Base-by-base conservation (phyloP, 2,888 invertebrate species). In the Synanthedon vespiformis region DNA sequence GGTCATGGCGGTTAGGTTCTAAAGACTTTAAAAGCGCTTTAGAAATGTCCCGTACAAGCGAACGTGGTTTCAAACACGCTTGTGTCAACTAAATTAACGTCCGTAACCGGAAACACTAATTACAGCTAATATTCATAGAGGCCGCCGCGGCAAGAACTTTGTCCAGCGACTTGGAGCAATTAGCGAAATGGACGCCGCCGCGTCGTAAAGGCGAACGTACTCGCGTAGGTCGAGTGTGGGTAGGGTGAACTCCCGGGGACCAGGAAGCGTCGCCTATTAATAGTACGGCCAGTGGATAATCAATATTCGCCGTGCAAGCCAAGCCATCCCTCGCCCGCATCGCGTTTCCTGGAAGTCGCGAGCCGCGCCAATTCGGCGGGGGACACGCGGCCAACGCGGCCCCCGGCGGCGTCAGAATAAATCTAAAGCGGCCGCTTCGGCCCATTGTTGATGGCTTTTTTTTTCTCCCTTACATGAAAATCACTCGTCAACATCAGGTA, bases 401-500 rank as follows among this genome's bases (percentile, higher is more conserved):
- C 74, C 75, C 74, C 77, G 72, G 70, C 77, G 80, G 77, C 84
- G 80, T 79, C 78, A 79, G 78, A 80, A 83, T 84, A 84, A 81
- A 81, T 83, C 81, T 78, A 74, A 65, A 70, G 53, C 51, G 69
- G 69, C 67, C 71, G 67, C 63, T 61, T 58, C 56, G 61, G 66
- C 68, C 54, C 58, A 55, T 55, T 58, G 61, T 60, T 71, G 72
- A 65, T 74, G 74, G 74, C 73, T 77, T 81, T 77, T 82, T 81
- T 63, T 59, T 74, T 75, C 69, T 61, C 66, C 64, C 66, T 58
- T 70, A 80, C 80, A 84, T 81, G 80, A 83, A 83, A 82, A 81
- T 74, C 80, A 80, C 83, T 67, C 81, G 74, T 79, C 80, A 77
- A 75, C 72, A 74, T 80, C 85, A 85, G 84, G 85, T 84, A 85